Percentiles rank a stretch among this genome's conserved stretches.
phyloP scores from a whole-genome alignment of 2,113 vertebrate species.

The Chiloscyllium plagiosum region DNA sequence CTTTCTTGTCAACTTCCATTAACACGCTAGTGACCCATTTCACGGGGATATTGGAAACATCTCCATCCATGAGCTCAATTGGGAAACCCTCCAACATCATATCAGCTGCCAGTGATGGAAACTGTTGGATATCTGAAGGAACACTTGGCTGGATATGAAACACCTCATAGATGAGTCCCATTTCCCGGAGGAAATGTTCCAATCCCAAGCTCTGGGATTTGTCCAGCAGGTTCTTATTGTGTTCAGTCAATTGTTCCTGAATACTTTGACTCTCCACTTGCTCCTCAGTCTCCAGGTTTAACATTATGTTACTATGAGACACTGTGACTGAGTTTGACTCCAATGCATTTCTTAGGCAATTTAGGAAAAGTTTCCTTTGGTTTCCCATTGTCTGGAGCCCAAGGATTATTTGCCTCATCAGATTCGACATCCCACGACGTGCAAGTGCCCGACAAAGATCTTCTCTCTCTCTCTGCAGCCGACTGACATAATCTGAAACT shows the following conservation, averaged over 20 bases:
- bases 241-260: not conserved
- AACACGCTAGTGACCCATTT: too few species aligned
- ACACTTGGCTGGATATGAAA: not conserved
- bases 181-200: constrained; percentile 40
- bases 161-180: constrained; percentile 41
- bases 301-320: not conserved
- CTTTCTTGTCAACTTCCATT: constrained; percentile 47
- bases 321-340: constrained; percentile 19
- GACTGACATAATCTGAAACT: not conserved
- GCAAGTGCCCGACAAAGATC: not conserved
- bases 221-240: not conserved
- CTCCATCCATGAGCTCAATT: constrained; percentile 59
- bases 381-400: not conserved
- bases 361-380: not conserved
- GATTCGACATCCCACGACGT: not conserved
- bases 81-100: constrained; percentile 57
- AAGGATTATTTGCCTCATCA: not conserved
- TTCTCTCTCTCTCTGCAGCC: not conserved
- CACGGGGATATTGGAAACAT: constrained; percentile 51
- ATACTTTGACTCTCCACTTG: not conserved
- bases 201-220: not conserved
- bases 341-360: constrained; percentile 17
- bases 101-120: constrained; percentile 53
- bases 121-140: not conserved
- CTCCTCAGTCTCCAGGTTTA: not conserved